These are phyloP conservation scores for Procavia capensis DNA, from an alignment of 2,113 vertebrate species.

Conservation along the genomic window DNA sequence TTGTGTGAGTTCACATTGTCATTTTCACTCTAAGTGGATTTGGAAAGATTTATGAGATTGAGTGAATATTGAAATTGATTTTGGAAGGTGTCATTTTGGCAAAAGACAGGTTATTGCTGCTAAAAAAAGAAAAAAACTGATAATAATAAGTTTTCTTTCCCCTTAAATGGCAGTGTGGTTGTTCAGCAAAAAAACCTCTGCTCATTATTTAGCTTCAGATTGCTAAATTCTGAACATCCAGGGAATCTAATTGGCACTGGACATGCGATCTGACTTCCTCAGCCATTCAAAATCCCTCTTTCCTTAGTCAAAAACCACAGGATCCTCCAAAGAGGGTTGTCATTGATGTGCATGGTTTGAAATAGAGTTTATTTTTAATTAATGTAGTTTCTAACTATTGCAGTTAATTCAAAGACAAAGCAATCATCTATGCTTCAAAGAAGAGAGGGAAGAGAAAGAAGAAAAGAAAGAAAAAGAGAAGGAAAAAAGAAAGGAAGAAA, in stretches of 20 bases:
- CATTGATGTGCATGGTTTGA: slow-evolving; percentile 21
- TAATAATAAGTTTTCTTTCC: slow-evolving; percentile 43
- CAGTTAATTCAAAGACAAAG: slow-evolving; percentile 59
- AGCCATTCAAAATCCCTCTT: slow-evolving; percentile 36
- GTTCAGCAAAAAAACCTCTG: not conserved
- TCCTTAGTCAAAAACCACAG: not conserved
- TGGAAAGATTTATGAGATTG: slow-evolving; percentile 72
- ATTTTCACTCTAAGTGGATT: slow-evolving; percentile 64
- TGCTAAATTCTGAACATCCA: slow-evolving; percentile 9
- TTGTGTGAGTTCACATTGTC: slow-evolving; percentile 42
- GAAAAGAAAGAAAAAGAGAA: not conserved
- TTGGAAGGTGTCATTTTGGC: slow-evolving; percentile 69
- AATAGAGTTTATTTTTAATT: slow-evolving; percentile 55
- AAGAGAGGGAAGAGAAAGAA: not conserved
- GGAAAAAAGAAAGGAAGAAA: not conserved
- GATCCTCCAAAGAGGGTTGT: not conserved
- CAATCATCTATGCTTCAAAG: slow-evolving; percentile 56
- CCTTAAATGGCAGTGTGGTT: slow-evolving; percentile 47
- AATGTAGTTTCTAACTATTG: slow-evolving; percentile 55
- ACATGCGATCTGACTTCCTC: not conserved
- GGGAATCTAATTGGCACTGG: slow-evolving; percentile 51
- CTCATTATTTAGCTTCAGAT: slow-evolving; percentile 57
- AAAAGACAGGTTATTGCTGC: slow-evolving; percentile 56
- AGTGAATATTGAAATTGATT: slow-evolving; percentile 75
- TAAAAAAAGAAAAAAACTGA: slow-evolving; percentile 19